Base-by-base conservation (phyloP, 2,113 vertebrate species). In the Nematolebias whitei region DNA sequence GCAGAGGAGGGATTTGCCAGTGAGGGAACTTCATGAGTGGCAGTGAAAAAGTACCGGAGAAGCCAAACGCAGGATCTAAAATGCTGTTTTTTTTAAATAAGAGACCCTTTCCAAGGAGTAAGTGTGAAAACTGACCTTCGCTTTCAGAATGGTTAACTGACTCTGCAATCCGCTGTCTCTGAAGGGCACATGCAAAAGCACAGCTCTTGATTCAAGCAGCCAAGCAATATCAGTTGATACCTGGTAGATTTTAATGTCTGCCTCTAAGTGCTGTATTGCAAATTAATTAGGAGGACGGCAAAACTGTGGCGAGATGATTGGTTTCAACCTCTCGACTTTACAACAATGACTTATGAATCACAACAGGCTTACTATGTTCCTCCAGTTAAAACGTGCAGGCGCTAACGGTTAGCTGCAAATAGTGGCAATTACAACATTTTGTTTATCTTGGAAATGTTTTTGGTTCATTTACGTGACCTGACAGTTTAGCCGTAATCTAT, bases 181-280 rank as follows among this genome's bases (percentile, higher is more conserved):
- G 81, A 62, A 59, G 79, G 68, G 60, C 39, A 2, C 80, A 72
- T 80, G 83, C 87, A 85, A 71, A 0, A 20, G 76, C 81, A 76
- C 69, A 74, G 76, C 72, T 79, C 76, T 70, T 70, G 44, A 56
- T 69, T 68, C 62, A 71, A 81, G 65, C 74, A 78, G 65, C 58
- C 50, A 62, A 71, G 82, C 80, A 65, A 22, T 7, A 56, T 74
- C 70, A 61, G 56, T 82, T 57, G 50, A 82, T 79, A 79, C 68
- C 49, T 76, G 63, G 22, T 24, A 59, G 59, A 72, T 73, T 38
- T 59, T 23, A 55, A 77, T 68, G 76, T 64, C 59, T 63, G 68
- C 40, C 66, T 64, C 63, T 49, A 57, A 78, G 72, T 66, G 68
- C 54, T 69, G 69, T 74, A 83, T 76, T 84, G 71, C 78, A 74